These are phyloP conservation scores for Drosophila albomicans DNA, from an alignment of 1,140 invertebrate genomes.

Conservation along the genomic window DNA sequence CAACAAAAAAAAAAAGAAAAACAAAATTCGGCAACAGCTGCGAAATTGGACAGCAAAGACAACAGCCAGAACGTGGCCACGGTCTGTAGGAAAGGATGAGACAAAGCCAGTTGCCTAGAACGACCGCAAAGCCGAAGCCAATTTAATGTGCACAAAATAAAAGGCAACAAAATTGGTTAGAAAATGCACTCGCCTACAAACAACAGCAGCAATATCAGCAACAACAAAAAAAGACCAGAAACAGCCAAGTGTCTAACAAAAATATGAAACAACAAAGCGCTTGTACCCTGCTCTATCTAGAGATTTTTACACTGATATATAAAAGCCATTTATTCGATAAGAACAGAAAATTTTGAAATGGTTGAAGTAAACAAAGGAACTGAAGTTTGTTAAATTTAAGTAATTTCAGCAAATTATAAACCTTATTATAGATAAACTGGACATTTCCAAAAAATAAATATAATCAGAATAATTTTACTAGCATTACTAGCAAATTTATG, in stretches of 20 bases:
- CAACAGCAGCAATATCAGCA: constrained; percentile 43
- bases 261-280: background rate
- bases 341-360: no score
- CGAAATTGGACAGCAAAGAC: constrained; percentile 34
- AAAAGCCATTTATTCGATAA: background rate
- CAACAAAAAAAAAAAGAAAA: background rate
- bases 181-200: constrained; percentile 65
- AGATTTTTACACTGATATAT: background rate
- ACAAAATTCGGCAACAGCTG: constrained; percentile 68
- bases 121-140: constrained; percentile 60
- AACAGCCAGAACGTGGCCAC: constrained; percentile 21
- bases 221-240: constrained; percentile 25
- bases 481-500: no score
- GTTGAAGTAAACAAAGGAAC: no score
- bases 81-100: constrained; percentile 10
- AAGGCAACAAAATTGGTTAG: constrained; percentile 73
- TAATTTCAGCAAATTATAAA: no score
- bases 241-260: constrained; percentile 37
- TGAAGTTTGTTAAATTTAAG: no score
- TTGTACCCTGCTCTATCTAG: background rate
- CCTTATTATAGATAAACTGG: no score
- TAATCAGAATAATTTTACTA: no score
- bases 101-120: constrained; percentile 29
- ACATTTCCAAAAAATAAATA: no score
- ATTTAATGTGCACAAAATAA: constrained; percentile 73